These are phyloP conservation scores for Caenorhabditis tropicalis DNA, from an alignment of 1,140 invertebrate species.

Conservation along the genomic window DNA sequence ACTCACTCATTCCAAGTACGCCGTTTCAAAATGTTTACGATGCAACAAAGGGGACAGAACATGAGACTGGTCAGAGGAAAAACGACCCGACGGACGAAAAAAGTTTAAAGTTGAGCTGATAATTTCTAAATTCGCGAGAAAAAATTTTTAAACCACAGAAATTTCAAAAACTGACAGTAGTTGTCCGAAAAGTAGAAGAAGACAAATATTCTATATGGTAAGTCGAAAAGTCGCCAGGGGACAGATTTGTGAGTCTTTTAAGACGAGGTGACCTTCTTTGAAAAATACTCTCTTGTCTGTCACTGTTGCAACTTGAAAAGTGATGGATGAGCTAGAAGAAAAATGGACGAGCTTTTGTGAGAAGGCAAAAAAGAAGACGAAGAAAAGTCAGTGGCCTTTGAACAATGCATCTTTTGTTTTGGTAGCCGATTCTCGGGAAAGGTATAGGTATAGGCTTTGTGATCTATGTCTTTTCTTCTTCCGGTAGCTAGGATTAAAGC, in stretches of 20 bases:
- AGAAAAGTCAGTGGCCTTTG: not conserved
- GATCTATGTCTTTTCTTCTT: constrained; percentile 5
- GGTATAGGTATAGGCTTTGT: not conserved
- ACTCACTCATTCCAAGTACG: constrained; percentile 29
- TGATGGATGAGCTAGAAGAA: not conserved
- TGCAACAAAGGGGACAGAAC: constrained; percentile 20
- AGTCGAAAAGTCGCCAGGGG: not conserved
- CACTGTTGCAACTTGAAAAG: not conserved
- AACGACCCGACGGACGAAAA: constrained; percentile 27
- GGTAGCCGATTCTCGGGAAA: not conserved
- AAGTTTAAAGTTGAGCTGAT: not conserved
- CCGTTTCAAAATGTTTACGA: constrained; percentile 41
- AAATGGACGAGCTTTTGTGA: not conserved
- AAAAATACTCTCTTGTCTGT: constrained; percentile 1
- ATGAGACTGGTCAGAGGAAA: not conserved
- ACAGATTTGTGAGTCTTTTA: not conserved
- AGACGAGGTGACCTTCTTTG: not conserved
- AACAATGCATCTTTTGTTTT: constrained; percentile 15
- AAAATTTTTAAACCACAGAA: no score
- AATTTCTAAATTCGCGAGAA: no score
- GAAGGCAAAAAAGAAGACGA: not conserved
- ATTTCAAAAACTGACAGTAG: no score
- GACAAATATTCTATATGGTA: not conserved
- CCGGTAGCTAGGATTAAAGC: not conserved
- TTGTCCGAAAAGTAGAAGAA: no score